Conservation (phyloP, 2,888 invertebrate genomes). For the Lochmaea crataegi region DNA sequence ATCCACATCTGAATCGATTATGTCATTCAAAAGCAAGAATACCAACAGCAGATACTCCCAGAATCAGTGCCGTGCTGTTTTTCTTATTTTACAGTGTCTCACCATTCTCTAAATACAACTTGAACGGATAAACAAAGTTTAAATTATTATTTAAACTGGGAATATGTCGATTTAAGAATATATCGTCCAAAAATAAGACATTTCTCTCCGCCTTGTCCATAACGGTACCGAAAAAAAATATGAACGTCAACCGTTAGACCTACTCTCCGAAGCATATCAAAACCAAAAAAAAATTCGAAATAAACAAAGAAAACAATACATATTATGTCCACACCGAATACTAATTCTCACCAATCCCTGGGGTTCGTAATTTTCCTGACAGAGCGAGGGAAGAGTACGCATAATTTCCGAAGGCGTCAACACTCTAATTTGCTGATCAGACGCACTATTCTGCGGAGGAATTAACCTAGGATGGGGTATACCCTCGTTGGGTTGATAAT, state of each 20-base stretch:
- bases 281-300: constrained; percentile 36
- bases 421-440: constrained; percentile 88
- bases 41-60: too few species aligned
- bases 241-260: constrained; percentile 29
- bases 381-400: constrained; percentile 89
- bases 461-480: constrained; percentile 65
- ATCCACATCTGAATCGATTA: too few species aligned
- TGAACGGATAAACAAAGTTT: too few species aligned
- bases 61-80: too few species aligned
- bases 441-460: constrained; percentile 55
- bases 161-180: too few species aligned
- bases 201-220: too few species aligned
- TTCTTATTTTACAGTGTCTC: too few species aligned
- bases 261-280: constrained; percentile 37
- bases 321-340: constrained; percentile 50
- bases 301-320: constrained; percentile 39
- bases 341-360: constrained; percentile 64
- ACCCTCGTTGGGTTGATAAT: constrained; percentile 59
- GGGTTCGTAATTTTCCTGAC: constrained; percentile 76
- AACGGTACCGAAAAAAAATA: too few species aligned
- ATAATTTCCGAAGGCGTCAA: constrained; percentile 91
- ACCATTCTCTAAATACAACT: too few species aligned
- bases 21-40: too few species aligned
- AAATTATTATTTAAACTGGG: too few species aligned
- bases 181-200: too few species aligned